Evolutionary conservation across 2,113 vertebrate genomes (phyloP).

Genomic region (Mastomys coucha): DNA sequence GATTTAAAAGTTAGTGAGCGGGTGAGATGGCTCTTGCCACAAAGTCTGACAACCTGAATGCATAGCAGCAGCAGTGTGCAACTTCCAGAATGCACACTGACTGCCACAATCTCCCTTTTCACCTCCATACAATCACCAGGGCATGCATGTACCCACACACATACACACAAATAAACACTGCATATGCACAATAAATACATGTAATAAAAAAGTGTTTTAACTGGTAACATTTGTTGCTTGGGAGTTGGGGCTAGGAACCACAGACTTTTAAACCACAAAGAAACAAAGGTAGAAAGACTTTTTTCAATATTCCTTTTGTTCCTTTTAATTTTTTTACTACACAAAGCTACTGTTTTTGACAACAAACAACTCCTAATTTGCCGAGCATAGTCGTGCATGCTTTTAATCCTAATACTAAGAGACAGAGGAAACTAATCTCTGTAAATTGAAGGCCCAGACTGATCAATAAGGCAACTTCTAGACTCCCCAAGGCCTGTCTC

Average conservation of each 20-base stretch:
- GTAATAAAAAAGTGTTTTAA: neutral
- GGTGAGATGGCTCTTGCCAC: neutral
- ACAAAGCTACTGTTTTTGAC: neutral
- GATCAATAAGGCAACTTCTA: neutral
- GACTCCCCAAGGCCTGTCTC: neutral
- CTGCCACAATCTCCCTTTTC: neutral
- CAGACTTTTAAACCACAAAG: neutral
- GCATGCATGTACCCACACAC: neutral
- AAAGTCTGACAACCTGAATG: neutral
- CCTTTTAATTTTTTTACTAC: neutral
- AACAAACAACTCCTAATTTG: conserved; percentile 19
- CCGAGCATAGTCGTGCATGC: neutral
- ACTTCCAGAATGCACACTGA: neutral
- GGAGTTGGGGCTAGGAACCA: neutral
- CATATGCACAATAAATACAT: neutral
- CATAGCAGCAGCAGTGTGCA: neutral
- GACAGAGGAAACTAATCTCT: neutral
- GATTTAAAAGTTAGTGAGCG: neutral
- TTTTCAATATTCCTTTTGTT: neutral
- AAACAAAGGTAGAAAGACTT: neutral
- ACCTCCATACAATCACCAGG: neutral
- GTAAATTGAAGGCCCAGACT: neutral
- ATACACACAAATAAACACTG: neutral
- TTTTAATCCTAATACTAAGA: neutral
- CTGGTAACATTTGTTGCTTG: conserved; percentile 30